These are phyloP conservation scores for Macaca mulatta DNA, from an alignment of 2,113 vertebrate species.

Conservation along the genomic window DNA sequence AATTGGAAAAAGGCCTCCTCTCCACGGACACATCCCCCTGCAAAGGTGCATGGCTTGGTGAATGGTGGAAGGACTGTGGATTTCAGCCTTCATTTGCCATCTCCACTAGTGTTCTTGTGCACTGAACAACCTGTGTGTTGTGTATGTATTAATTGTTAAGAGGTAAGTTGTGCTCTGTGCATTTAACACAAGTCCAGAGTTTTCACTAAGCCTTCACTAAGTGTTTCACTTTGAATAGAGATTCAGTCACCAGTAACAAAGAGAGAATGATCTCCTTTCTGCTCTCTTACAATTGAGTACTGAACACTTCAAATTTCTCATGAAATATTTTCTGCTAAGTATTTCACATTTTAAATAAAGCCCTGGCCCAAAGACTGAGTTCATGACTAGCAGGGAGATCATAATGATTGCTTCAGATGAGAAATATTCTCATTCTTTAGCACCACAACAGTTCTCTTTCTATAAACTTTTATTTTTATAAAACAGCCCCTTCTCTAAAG, in stretches of 20 bases:
- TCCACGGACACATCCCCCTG: neutral
- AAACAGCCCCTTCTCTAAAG: neutral
- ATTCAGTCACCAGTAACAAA: slow-evolving; percentile 15
- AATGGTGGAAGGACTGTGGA: neutral
- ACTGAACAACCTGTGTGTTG: neutral
- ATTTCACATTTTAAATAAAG: slow-evolving; percentile 26
- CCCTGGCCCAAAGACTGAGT: neutral
- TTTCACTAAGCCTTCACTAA: neutral
- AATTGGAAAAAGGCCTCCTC: neutral
- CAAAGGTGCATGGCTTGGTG: neutral
- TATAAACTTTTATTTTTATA: neutral
- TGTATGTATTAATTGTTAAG: neutral
- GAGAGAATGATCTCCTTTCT: neutral
- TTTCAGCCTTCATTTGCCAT: neutral
- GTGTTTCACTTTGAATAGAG: slow-evolving; percentile 26
- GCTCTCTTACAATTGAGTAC: neutral
- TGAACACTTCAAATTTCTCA: neutral
- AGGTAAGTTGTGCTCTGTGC: neutral
- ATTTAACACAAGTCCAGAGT: neutral
- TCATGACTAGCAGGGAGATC: neutral
- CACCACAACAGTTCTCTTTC: neutral
- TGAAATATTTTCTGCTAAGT: slow-evolving; percentile 25
- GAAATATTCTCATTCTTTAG: neutral
- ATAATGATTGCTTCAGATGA: neutral
- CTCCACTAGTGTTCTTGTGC: neutral